Evolutionary conservation across 2,113 vertebrate species (phyloP), one percentile per base, ranked within the genome.

Genomic region (Erythrolamprus reginae): DNA sequence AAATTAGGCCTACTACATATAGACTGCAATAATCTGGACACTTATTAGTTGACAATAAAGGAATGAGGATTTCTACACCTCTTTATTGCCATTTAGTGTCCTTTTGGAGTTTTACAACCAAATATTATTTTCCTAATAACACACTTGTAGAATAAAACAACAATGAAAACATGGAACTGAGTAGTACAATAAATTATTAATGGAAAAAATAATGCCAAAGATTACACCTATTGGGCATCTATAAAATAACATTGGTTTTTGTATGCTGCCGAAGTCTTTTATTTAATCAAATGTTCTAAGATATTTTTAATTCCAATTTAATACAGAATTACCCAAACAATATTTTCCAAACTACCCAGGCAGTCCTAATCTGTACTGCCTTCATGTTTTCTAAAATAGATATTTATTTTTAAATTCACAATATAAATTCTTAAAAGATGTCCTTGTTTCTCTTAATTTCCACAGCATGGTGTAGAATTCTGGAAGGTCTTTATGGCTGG

Each of bases 331-430:
- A 4, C 87, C 84, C 0, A 50, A 88, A 91, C 28, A 92, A 89
- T 88, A 93, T 10, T 5, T 89, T 84, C 93, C 93, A 94, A 95
- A 50, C 53, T 90, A 94, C 85, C 83, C 87, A 95, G 92, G 86
- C 90, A 93, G 88, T 42, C 10, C 19, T 19, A 90, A 95, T 92
- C 88, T 97, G 92, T 28, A 0, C 90, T 77, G 58, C 65, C 83
- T 92, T 87, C 82, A 28, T 92, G 92, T 90, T 91, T 55, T 28
- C 58, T 88, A 47, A 84, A 61, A 94, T 47, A 95, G 96, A 93
- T 38, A 65, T 24, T 86, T 65, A 65, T 56, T 89, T 83, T 56
- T 56, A 83, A 89, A 95, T 70, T 82, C 15, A 93, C 82, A n/a
- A 85, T 87, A 92, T 38, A 38, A 88, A 56, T 88, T 84, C 51